Base-by-base conservation (phyloP, 2,797 vertebrate species). In the Hirundo rustica region DNA sequence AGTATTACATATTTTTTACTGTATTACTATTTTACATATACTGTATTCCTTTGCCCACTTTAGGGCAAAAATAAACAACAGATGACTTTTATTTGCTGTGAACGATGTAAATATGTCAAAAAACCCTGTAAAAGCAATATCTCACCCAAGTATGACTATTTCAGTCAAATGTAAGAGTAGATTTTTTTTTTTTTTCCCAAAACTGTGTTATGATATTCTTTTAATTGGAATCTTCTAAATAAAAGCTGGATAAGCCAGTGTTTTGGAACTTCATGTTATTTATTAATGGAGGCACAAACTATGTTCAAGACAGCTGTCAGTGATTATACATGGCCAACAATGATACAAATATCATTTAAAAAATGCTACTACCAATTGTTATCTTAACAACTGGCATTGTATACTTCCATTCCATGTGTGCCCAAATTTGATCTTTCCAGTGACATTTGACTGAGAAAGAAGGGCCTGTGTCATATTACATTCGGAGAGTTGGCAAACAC, bases 281-380 rank as follows among this genome's bases (percentile, higher is more conserved):
- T 55, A 23, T 5, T 64, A 34, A 71, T 27, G n/a, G 80, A 68
- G 16, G 10, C 6, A 27, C 18, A 17, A n/a, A 26, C 42, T 45
- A 8, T 9, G 12, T 68, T 18, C 16, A 70, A 51, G 32, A 60
- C 32, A 25, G 16, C 10, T 60, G n/a, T 36, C 5, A 26, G 5
- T 25, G 61, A 26, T 23, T 45, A n/a, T 12, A 22, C 5, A 14
- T 27, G 14, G 22, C 2, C 30, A 75, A 53, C 5, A 70, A n/a
- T 15, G 8, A 57, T 5, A 58, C 73, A 75, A 72, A 29, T 34
- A 19, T 10, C 0, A 42, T 40, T 40, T 5, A 4, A 54, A 36
- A 70, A 53, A 36, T 3, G 2, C 17, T 84, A 62, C 15, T 16
- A n/a, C 4, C 19, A 40, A 11, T 14, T 2, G 0, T 9, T 17